Conservation (phyloP, 1,140 invertebrate genomes). For the Drosophila elegans region DNA sequence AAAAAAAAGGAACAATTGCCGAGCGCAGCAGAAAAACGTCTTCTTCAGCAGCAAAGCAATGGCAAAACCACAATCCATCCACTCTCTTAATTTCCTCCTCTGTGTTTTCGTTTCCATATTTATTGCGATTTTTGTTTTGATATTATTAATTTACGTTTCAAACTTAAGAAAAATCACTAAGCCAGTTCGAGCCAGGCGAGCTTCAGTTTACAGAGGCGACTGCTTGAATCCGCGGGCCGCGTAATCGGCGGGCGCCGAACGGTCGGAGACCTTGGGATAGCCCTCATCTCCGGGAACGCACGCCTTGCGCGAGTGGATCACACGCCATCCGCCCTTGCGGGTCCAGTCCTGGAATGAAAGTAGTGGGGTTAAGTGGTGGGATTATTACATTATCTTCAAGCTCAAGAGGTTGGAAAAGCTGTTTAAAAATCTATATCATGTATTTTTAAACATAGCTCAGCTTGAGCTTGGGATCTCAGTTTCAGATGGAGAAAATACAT, state of each 20-base stretch:
- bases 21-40: conserved; percentile 53
- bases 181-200: neutral
- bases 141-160: conserved; percentile 54
- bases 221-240: conserved; percentile 89
- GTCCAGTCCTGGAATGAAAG: conserved; percentile 88
- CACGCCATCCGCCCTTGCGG: conserved; percentile 88
- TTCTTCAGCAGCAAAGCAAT: conserved; percentile 37
- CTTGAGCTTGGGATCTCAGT: no score
- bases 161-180: conserved; percentile 53
- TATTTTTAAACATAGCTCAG: no score
- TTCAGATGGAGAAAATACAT: no score
- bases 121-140: conserved; percentile 63
- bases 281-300: conserved; percentile 88
- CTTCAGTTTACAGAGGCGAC: conserved; percentile 64
- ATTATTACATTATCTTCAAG: neutral
- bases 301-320: conserved; percentile 85
- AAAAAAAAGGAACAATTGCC: conserved; percentile 22
- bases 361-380: no score
- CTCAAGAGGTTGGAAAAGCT: no score
- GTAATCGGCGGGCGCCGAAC: conserved; percentile 87
- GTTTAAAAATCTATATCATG: no score
- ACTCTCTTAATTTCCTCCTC: conserved; percentile 6
- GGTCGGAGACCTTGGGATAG: conserved; percentile 87
- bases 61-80: conserved; percentile 21
- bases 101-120: conserved; percentile 59